Evolutionary conservation across 2,113 vertebrate species (phyloP).

Genomic region (Amphiprion ocellaris): DNA sequence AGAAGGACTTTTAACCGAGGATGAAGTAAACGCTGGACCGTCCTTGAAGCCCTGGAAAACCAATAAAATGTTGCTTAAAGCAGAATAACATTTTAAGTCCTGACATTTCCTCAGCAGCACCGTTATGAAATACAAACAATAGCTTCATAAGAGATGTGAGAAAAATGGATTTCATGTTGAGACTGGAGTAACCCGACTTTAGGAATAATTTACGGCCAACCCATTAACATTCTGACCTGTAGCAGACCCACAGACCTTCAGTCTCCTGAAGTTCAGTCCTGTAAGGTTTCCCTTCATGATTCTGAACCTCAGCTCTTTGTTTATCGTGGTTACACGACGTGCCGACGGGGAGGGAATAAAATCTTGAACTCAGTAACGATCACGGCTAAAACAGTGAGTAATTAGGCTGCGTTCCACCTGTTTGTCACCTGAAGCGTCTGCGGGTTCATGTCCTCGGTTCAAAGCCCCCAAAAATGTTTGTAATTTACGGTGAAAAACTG

Average conservation of each 20-base stretch:
- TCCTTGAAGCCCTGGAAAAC: background rate
- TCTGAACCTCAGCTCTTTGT: slow-evolving; percentile 30
- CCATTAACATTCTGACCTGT: slow-evolving; percentile 8
- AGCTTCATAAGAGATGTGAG: background rate
- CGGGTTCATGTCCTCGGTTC: slow-evolving; percentile 27
- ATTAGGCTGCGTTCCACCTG: slow-evolving; percentile 55
- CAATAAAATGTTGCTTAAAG: slow-evolving; percentile 2
- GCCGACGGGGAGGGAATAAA: slow-evolving; percentile 13
- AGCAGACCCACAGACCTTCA: slow-evolving; percentile 1
- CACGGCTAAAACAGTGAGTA: slow-evolving; percentile 18
- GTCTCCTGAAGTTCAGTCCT: background rate
- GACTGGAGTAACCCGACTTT: background rate
- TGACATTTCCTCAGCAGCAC: too few relatives aligned
- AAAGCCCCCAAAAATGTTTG: slow-evolving; percentile 23
- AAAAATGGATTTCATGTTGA: background rate
- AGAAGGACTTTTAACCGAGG: background rate
- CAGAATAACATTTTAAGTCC: background rate
- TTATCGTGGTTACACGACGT: background rate
- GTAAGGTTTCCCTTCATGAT: slow-evolving; percentile 8
- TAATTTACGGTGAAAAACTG: too few relatives aligned
- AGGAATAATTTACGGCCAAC: slow-evolving; percentile 6
- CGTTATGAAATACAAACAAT: background rate
- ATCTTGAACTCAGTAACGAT: slow-evolving; percentile 59
- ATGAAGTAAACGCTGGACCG: background rate
- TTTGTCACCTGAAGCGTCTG: slow-evolving; percentile 35